phyloP scores from a whole-genome alignment of 2,888 invertebrate species.

The Sarcophaga variegata region DNA sequence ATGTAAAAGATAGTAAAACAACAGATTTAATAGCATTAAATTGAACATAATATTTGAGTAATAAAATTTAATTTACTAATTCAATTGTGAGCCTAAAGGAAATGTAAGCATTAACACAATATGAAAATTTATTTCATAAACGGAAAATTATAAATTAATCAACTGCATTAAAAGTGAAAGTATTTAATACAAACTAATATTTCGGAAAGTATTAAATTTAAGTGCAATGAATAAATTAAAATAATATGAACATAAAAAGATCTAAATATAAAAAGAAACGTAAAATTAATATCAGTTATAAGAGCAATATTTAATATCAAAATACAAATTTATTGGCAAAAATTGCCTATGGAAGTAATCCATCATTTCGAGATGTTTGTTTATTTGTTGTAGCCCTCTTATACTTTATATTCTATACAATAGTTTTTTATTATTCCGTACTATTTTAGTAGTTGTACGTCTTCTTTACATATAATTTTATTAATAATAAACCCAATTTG shows the following conservation, averaged over 20 bases:
- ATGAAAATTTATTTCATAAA: not conserved
- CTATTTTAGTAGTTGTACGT: not conserved
- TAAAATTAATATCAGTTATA: not conserved
- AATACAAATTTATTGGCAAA: slow-evolving; percentile 74
- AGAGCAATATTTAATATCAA: not conserved
- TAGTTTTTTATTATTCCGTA: slow-evolving; percentile 39
- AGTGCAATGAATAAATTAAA: no score
- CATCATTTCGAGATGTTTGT: slow-evolving; percentile 74
- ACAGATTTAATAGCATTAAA: slow-evolving; percentile 28
- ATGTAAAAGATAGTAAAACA: not conserved
- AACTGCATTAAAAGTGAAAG: not conserved
- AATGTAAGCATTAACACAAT: slow-evolving; percentile 24
- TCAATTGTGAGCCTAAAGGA: slow-evolving; percentile 37
- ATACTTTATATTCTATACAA: slow-evolving; percentile 6
- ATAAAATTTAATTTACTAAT: slow-evolving; percentile 52
- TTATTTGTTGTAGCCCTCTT: slow-evolving; percentile 29
- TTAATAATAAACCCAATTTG: slow-evolving; percentile 65
- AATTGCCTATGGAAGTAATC: slow-evolving; percentile 79
- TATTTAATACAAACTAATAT: no score
- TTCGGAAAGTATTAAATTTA: no score
- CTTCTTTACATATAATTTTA: slow-evolving; percentile 30
- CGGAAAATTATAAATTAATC: slow-evolving; percentile 29
- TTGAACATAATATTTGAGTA: slow-evolving; percentile 35
- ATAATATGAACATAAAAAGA: not conserved
- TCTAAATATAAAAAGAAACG: not conserved